Evolutionary conservation across 2,888 invertebrate species (phyloP), one percentile per base, ranked within the genome.

Genomic region (Ecdyonurus torrentis): DNA sequence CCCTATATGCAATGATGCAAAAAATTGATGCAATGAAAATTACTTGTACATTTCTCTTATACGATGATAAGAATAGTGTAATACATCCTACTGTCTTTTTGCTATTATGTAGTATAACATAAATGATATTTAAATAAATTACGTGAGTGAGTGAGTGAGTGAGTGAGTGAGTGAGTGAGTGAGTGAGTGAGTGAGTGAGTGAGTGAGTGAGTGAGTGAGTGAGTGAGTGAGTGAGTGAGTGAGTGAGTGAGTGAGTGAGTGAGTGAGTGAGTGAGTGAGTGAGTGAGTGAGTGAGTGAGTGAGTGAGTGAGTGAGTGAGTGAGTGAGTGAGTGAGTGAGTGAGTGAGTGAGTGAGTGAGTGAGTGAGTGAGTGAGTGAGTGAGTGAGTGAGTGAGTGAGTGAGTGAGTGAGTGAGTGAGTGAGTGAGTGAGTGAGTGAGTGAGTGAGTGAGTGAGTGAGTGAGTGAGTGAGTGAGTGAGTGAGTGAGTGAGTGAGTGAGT

Each of bases 141-240:
- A n/a, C n/a, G 59, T 59, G 25, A 64, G 61, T 60, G 60, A 62
- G 62, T 63, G 62, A 58, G 63, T 63, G 65, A 64, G 62, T 65
- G 23, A 62, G 63, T 50, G 19, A 24, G 20, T 25, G 63, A 23
- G 59, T 3, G 20, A 20, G 20, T 20, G 59, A 15, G 15, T n/a
- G 61, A 22, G 53, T 25, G 60, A 63, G 59, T 24, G 53, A 60
- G 52, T 64, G 63, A 65, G 61, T 64, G 65, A 63, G 61, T 61
- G 61, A 58, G n/a, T n/a, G n/a, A n/a, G n/a, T 58, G 53, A 52
- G 60, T 20, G 24, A 60, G 59, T 63, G 60, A 23, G 22, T n/a
- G 62, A n/a, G n/a, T 52, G 59, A 63, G 58, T 23, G 63, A 62
- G 61, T 22, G 63, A 62, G 58, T 64, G 66, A 59, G 50, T 63